A percentile compares a stretch with the other conserved stretches of the same genome.
These are phyloP conservation scores for Dysmachus trigonus DNA, from an alignment of 2,888 invertebrate species.

Conservation along the genomic window DNA sequence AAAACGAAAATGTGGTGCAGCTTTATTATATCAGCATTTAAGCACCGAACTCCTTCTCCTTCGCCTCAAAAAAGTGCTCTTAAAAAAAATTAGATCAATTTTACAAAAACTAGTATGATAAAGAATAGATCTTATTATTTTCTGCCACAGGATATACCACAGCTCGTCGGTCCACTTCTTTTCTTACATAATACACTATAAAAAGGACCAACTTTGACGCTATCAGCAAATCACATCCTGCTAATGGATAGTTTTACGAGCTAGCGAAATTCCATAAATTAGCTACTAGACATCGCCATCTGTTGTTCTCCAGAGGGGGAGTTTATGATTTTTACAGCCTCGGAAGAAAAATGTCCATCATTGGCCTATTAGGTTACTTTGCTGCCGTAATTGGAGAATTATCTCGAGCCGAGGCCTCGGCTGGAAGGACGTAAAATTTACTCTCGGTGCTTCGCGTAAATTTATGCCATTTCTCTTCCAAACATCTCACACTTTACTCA, in stretches of 20 bases:
- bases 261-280: not conserved
- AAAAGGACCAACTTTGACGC: not conserved
- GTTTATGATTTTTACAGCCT: not conserved
- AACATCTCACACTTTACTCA: not conserved
- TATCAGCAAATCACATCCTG: not conserved
- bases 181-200: not conserved
- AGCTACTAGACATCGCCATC: not conserved
- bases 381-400: not conserved
- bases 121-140: no score
- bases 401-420: not conserved
- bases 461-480: not conserved
- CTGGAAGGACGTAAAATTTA: not conserved
- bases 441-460: not conserved
- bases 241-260: not conserved
- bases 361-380: not conserved
- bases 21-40: no score
- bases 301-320: not conserved
- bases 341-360: not conserved
- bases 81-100: no score
- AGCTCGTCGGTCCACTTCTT: not conserved
- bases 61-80: no score
- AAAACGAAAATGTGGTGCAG: no score
- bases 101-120: no score
- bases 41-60: no score
- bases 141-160: no score